These are phyloP conservation scores for Peribatodes rhomboidaria DNA, from an alignment of 2,888 invertebrate species.

Conservation along the genomic window DNA sequence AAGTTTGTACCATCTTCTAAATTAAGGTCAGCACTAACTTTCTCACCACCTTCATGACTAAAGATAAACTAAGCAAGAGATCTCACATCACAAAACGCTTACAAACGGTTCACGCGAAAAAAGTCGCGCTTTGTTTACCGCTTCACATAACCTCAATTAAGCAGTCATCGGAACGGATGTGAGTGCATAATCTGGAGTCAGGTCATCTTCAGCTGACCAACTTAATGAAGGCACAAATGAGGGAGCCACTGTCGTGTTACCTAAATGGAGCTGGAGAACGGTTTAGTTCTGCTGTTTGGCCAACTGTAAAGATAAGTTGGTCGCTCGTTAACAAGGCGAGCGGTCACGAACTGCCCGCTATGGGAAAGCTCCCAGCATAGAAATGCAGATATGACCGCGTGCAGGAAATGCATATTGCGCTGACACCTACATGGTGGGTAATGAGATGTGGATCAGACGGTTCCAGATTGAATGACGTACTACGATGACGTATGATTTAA, in stretches of 20 bases:
- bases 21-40: slow-evolving; percentile 2
- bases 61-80: slow-evolving; percentile 18
- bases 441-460: not conserved
- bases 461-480: not conserved
- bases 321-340: slow-evolving; percentile 72
- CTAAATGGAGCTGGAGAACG: not conserved
- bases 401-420: slow-evolving; percentile 56
- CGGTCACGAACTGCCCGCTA: slow-evolving; percentile 84
- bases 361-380: slow-evolving; percentile 85
- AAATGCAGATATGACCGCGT: slow-evolving; percentile 77
- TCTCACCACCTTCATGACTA: slow-evolving; percentile 8
- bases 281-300: not conserved
- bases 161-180: slow-evolving; percentile 82
- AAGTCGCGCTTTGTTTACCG: slow-evolving; percentile 47
- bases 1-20: no score
- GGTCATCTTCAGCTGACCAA: slow-evolving; percentile 66
- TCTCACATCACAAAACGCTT: slow-evolving; percentile 26
- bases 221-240: not conserved
- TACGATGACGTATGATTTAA: no score
- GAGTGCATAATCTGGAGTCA: slow-evolving; percentile 81
- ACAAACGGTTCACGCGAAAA: slow-evolving; percentile 47
- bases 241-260: not conserved
- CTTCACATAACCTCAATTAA: slow-evolving; percentile 69
- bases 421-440: slow-evolving; percentile 49
- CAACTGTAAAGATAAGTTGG: not conserved